Evolutionary conservation across 1,140 invertebrate species (phyloP).

Genomic region (Halesus radiatus): DNA sequence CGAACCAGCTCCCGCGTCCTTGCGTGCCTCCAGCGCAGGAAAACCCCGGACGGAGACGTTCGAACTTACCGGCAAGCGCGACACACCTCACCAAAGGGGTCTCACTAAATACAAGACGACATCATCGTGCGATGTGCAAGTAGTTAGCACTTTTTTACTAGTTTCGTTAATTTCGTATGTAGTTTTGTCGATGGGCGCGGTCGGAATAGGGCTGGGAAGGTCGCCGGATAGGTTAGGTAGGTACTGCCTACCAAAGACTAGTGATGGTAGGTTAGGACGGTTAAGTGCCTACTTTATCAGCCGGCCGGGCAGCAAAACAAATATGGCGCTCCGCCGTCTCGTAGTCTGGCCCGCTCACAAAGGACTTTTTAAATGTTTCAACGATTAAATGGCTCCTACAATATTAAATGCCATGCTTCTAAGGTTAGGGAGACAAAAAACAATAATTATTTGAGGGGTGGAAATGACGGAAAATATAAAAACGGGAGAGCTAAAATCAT

Average conservation of each 20-base stretch:
- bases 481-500: too few relatives aligned
- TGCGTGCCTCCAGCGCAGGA: constrained; percentile 23
- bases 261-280: too few relatives aligned
- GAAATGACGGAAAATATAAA: too few relatives aligned
- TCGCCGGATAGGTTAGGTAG: constrained; percentile 14
- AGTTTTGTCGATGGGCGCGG: background rate
- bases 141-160: background rate
- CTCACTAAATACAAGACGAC: background rate
- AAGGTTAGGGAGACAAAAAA: too few relatives aligned
- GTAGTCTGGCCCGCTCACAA: constrained; percentile 4
- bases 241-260: background rate
- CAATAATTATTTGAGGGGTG: too few relatives aligned
- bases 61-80: background rate
- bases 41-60: background rate
- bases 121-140: background rate
- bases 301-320: constrained; percentile 4
- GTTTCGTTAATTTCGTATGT: background rate
- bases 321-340: background rate
- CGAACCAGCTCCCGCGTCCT: constrained; percentile 37
- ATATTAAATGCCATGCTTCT: too few relatives aligned
- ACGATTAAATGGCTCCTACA: background rate
- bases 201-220: background rate
- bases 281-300: constrained; percentile 14
- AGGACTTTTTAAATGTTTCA: constrained; percentile 13
- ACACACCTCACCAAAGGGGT: background rate